Base-by-base conservation (phyloP, 2,797 vertebrate species). In the Botia kubotai region DNA sequence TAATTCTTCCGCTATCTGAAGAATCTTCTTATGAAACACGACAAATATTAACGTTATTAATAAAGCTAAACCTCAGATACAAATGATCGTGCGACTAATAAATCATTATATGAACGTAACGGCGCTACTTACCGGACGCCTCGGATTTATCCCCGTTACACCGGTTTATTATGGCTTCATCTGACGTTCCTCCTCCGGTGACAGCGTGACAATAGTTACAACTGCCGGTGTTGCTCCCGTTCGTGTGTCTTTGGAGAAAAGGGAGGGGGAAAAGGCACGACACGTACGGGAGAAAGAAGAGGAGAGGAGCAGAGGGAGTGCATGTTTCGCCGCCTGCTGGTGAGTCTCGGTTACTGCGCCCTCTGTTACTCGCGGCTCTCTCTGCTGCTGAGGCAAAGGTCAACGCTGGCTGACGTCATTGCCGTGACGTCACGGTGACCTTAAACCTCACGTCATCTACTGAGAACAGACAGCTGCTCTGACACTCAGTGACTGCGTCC, bases 401-500 rank as follows among this genome's bases (percentile, higher is more conserved):
- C 75, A 69, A 68, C 46, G 33, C 14, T 19, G 2, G 19, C 17
- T 57, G 16, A 4, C 52, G 75, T 79, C 55, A 57, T 21, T 19
- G 55, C 92, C 57, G 65, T 91, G 90, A 92, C 90, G 89, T 46
- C 3, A 84, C 65, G 3, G n/a, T 89, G 92, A 93, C 94, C 93
- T 95, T 94, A 91, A 77, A 26, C 83, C 82, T 68, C 70, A 90
- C 88, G 90, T 86, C 33, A 5, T 43, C 66, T 76, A 77, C 7
- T 57, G 60, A 71, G 53, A 48, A 72, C 62, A 6, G 75, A 62
- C 46, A 69, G 62, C 62, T 68, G 74, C 74, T 60, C 73, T 43
- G 16, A 82, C 43, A 62, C 23, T 26, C 23, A 26, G 23, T 26
- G 23, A 26, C 23, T 26, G 23, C 53, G 50, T 58, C 52, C 48